Percentiles rank a stretch among this genome's conserved stretches.
Evolutionary conservation across 2,888 invertebrate species (phyloP).

Genomic region (Temnothorax unifasciatus): DNA sequence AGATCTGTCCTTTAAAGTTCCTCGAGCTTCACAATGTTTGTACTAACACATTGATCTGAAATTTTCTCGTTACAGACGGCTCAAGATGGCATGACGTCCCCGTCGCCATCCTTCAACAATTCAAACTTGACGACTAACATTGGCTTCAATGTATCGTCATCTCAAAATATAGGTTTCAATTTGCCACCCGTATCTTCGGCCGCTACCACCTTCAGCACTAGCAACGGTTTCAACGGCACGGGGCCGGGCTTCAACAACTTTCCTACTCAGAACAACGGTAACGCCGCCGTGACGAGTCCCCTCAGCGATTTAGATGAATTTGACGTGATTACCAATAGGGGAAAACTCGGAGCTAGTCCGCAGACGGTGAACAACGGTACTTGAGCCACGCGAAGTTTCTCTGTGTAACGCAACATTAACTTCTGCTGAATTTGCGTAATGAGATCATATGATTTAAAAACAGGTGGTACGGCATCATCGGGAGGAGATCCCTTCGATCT

Average conservation of each 20-base stretch:
- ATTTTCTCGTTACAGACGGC: slow-evolving; percentile 52
- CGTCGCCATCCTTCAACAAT: slow-evolving; percentile 80
- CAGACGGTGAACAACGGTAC: slow-evolving; percentile 83
- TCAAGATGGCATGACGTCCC: slow-evolving; percentile 75
- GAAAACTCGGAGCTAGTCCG: slow-evolving; percentile 85
- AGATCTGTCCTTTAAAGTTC: background rate
- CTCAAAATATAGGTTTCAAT: slow-evolving; percentile 83
- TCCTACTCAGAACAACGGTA: slow-evolving; percentile 78
- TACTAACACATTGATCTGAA: background rate
- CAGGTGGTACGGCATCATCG: slow-evolving; percentile 85
- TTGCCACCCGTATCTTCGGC: slow-evolving; percentile 76
- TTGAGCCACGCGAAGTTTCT: background rate
- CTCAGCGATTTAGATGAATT: slow-evolving; percentile 94
- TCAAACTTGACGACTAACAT: slow-evolving; percentile 79
- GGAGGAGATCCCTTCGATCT: slow-evolving; percentile 91
- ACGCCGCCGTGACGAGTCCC: slow-evolving; percentile 83
- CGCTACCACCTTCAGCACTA: slow-evolving; percentile 73
- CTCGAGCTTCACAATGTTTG: background rate
- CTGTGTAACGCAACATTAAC: background rate
- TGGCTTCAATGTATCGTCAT: slow-evolving; percentile 79
- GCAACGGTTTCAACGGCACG: slow-evolving; percentile 83
- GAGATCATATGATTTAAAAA: slow-evolving; percentile 23
- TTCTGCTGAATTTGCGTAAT: background rate
- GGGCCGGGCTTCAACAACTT: slow-evolving; percentile 80
- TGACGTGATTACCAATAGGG: slow-evolving; percentile 94